Percentiles rank a stretch among this genome's conserved stretches.
phyloP scores from a whole-genome alignment of 2,113 vertebrate genomes.

The Macrotus californicus region DNA sequence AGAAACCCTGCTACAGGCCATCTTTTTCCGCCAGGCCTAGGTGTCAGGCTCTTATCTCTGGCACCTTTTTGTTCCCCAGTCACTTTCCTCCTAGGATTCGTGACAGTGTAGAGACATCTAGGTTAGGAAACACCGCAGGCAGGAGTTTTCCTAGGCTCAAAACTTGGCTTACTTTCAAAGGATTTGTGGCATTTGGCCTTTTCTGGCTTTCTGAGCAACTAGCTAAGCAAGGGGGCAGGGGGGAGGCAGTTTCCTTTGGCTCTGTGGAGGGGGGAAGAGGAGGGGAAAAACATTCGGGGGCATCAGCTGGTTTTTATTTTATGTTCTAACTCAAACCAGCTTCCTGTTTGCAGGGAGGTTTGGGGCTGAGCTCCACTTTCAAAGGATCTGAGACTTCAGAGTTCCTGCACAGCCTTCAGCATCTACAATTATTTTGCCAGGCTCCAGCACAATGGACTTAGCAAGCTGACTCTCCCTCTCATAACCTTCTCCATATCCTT shows the following conservation, averaged over 20 bases:
- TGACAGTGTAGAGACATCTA: not conserved
- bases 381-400: slow-evolving; percentile 31
- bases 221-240: not conserved
- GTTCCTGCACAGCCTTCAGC: not conserved
- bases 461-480: not conserved
- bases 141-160: slow-evolving; percentile 38
- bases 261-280: slow-evolving; percentile 31
- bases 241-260: slow-evolving; percentile 58
- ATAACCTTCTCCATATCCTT: not conserved
- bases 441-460: not conserved
- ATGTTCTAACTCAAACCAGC: slow-evolving; percentile 69
- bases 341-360: slow-evolving; percentile 69
- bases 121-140: slow-evolving; percentile 25
- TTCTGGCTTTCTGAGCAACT: slow-evolving; percentile 54
- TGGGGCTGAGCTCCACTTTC: slow-evolving; percentile 38
- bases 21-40: not conserved
- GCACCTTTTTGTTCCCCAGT: not conserved
- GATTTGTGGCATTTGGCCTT: slow-evolving; percentile 43
- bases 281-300: slow-evolving; percentile 56
- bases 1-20: not conserved
- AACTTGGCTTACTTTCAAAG: slow-evolving; percentile 65
- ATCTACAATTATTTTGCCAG: not conserved
- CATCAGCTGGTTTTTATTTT: slow-evolving; percentile 74
- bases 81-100: slow-evolving; percentile 31
- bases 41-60: not conserved